Base-by-base conservation (phyloP, 2,888 invertebrate genomes). In the Scaptomyza flava region DNA sequence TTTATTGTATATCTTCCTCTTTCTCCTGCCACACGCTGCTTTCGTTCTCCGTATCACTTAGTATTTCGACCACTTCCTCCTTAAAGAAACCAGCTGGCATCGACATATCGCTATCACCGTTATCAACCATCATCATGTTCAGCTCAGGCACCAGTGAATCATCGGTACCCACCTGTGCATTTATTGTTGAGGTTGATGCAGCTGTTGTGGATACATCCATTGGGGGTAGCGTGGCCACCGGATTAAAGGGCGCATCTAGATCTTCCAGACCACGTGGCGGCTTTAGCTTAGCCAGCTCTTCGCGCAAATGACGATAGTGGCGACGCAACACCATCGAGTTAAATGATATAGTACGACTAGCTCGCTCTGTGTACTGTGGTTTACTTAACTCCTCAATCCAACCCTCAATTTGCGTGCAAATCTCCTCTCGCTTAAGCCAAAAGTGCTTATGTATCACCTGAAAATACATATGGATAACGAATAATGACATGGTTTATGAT, bases 381-480 rank as follows among this genome's bases (percentile, higher is more conserved):
- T 94, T 94, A 91, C 97, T 97, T 91, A 97, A 94, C 89, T 98
- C 98, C 66, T 95, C 94, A 87, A 98, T 96, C 98, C 98, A 98
- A 72, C 94, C 94, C 89, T 98, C 96, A 72, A 98, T 95, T 92
- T 98, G 98, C 79, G 95, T 94, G 90, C 96, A 94, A 78, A 98
- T 96, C 93, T 98, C 98, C 88, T 96, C 95, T 64, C 97, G 94
- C 92, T 98, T 98, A 88, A 98, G 93, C 96, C 97, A 98, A 92
- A 98, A 98, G 92, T 98, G 98, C 30, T 96, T 95, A 76, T 97
- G 96, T 76, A 98, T 97, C 53, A 98, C 96, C 96, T 96, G 89
- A 2, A 51, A 36, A 12, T 20, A 1, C 1, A 43, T 0, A 34
- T 23, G 8, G 12, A 7, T 56, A 52, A 27, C 27, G 6, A 27